A percentile compares a stretch with the other conserved stretches of the same genome.
phyloP scores from a whole-genome alignment of 2,113 vertebrate species.

The Oreotrochilus melanogaster region DNA sequence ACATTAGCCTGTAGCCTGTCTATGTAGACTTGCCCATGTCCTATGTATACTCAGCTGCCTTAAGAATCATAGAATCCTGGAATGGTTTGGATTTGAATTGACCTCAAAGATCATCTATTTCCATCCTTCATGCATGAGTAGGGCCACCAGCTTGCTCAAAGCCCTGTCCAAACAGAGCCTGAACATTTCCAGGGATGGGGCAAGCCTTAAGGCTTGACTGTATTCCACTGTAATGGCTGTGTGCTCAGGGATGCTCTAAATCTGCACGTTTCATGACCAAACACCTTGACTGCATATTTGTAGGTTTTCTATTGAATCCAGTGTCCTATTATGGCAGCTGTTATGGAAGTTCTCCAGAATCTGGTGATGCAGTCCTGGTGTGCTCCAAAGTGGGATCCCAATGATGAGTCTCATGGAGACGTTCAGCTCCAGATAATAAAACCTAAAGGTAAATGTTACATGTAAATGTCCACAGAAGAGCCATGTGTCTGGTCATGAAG shows the following conservation, averaged over 20 bases:
- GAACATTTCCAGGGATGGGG: too few species aligned
- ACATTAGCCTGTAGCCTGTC: neutral
- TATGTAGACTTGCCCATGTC: neutral
- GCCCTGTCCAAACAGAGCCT: too few species aligned
- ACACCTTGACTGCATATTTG: neutral
- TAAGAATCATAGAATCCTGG: too few species aligned
- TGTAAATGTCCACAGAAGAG: neutral
- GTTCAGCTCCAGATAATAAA: neutral
- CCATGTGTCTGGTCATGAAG: neutral
- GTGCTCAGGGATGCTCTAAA: neutral
- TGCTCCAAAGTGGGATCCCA: neutral
- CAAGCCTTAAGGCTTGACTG: neutral
- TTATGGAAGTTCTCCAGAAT: neutral
- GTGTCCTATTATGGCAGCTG: neutral
- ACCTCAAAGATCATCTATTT: too few species aligned
- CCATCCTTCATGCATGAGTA: too few species aligned
- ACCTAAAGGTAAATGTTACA: neutral
- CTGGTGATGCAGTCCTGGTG: neutral
- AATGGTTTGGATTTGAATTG: too few species aligned
- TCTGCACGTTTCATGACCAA: neutral
- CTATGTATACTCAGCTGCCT: neutral
- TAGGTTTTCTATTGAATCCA: neutral
- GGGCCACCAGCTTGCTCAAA: too few species aligned
- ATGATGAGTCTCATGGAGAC: neutral
- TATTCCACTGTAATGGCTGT: neutral